Percentiles rank a stretch among this genome's conserved stretches.
These are phyloP conservation scores for Mesoligia furuncula DNA, from an alignment of 2,888 invertebrate species.

Conservation along the genomic window DNA sequence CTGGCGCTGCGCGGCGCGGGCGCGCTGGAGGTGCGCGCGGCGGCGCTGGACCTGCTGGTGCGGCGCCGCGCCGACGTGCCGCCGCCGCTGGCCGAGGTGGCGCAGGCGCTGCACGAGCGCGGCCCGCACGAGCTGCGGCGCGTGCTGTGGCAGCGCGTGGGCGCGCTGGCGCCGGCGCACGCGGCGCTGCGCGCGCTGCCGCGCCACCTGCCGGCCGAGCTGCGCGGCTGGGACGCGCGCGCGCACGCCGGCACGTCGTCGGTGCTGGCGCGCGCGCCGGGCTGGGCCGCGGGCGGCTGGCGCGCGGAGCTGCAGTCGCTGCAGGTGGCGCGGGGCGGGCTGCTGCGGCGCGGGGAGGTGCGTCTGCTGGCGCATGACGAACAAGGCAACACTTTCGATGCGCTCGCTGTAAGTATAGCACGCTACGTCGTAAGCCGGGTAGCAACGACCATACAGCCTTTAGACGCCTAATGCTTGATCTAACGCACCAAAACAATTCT, in stretches of 20 bases:
- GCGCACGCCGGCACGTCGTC: slow-evolving; percentile 72
- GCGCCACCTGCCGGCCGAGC: slow-evolving; percentile 58
- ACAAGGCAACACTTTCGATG: slow-evolving; percentile 45
- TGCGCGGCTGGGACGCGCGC: slow-evolving; percentile 71
- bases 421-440: fast-evolving
- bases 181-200: slow-evolving; percentile 64
- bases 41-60: slow-evolving; percentile 75
- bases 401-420: slow-evolving; percentile 61
- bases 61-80: slow-evolving; percentile 57
- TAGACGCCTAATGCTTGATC: too few species aligned
- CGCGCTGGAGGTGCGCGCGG: slow-evolving; percentile 73
- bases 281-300: slow-evolving; percentile 71
- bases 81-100: slow-evolving; percentile 65
- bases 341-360: slow-evolving; percentile 79
- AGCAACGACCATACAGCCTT: too few species aligned
- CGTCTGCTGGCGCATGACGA: slow-evolving; percentile 63
- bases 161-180: slow-evolving; percentile 62
- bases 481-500: too few species aligned
- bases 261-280: slow-evolving; percentile 74
- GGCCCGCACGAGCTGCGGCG: slow-evolving; percentile 77
- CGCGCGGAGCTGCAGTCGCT: slow-evolving; percentile 73
- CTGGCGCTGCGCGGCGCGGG: slow-evolving; percentile 62
- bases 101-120: slow-evolving; percentile 59
- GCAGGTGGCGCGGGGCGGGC: slow-evolving; percentile 77
- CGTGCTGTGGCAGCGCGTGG: slow-evolving; percentile 77